Conservation (phyloP, 1,140 invertebrate species). For the Pectinophora gossypiella region DNA sequence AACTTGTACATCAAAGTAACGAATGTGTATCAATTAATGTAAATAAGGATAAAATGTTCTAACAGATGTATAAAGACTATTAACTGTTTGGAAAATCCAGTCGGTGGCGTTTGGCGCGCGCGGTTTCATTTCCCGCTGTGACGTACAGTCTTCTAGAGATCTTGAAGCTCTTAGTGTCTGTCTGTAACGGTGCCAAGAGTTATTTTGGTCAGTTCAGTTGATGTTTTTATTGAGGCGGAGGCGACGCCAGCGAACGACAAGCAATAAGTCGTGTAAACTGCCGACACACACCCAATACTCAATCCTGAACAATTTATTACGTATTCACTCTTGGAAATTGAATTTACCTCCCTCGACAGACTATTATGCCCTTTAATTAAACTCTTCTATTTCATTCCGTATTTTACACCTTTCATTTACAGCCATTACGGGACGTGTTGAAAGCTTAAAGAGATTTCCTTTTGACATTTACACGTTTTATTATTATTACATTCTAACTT, state of each 20-base stretch:
- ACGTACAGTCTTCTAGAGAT: slow-evolving; percentile 14
- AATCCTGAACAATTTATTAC: slow-evolving; percentile 61
- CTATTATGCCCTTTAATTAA: slow-evolving; percentile 35
- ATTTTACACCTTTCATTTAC: neutral
- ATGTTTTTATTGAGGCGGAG: slow-evolving; percentile 69
- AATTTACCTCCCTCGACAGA: slow-evolving; percentile 33
- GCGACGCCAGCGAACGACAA: slow-evolving; percentile 51
- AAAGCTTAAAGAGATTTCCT: too few species aligned
- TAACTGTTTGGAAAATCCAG: neutral
- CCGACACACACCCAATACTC: slow-evolving; percentile 57
- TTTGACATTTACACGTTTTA: too few species aligned
- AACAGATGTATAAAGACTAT: too few species aligned
- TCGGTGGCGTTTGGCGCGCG: neutral
- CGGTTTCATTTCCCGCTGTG: slow-evolving; percentile 1
- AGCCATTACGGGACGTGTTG: too few species aligned
- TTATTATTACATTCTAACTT: too few species aligned
- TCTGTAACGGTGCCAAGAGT: slow-evolving; percentile 62
- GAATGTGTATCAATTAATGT: too few species aligned
- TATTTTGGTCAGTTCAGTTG: slow-evolving; percentile 67
- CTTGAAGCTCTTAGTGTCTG: slow-evolving; percentile 42
- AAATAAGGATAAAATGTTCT: too few species aligned
- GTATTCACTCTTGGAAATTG: slow-evolving; percentile 48
- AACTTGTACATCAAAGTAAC: too few species aligned
- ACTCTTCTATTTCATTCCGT: slow-evolving; percentile 18
- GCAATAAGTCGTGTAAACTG: slow-evolving; percentile 65